Evolutionary conservation across 2,888 invertebrate species (phyloP).

Genomic region (Nowickia ferox): DNA sequence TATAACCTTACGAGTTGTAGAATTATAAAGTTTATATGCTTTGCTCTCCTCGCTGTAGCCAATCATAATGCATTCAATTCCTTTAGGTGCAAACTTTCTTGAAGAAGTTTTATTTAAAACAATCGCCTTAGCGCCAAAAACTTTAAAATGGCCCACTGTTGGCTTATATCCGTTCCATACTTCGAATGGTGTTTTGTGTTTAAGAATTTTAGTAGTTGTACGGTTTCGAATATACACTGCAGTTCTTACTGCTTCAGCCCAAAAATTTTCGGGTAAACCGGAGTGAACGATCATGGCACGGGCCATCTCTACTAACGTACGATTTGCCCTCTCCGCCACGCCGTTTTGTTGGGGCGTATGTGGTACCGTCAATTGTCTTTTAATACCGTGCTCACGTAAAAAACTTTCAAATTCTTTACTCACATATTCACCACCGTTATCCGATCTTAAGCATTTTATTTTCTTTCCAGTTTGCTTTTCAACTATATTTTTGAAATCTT

Average conservation of each 20-base stretch:
- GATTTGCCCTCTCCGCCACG: conserved; percentile 51
- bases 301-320: conserved; percentile 54
- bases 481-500: conserved; percentile 60
- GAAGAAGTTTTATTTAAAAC: conserved; percentile 7
- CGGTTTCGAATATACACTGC: conserved; percentile 29
- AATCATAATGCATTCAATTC: conserved; percentile 46
- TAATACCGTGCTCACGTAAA: conserved; percentile 59
- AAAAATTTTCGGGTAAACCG: conserved; percentile 20
- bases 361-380: conserved; percentile 56
- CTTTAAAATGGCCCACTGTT: conserved; percentile 14
- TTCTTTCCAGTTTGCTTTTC: conserved; percentile 65
- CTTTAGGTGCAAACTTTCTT: conserved; percentile 24
- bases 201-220: conserved; percentile 11
- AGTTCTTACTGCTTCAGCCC: conserved; percentile 23
- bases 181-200: conserved; percentile 26
- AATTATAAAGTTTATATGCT: conserved; percentile 51
- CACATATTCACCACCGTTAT: conserved; percentile 64
- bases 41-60: conserved; percentile 58
- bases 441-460: conserved; percentile 59
- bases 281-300: conserved; percentile 22
- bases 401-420: conserved; percentile 56
- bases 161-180: not conserved
- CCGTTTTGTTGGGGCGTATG: conserved; percentile 69
- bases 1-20: conserved; percentile 32
- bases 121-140: conserved; percentile 26